Evolutionary conservation across 2,113 vertebrate genomes (phyloP), one percentile per base, ranked within the genome.

Genomic region (Cardinalis cardinalis): DNA sequence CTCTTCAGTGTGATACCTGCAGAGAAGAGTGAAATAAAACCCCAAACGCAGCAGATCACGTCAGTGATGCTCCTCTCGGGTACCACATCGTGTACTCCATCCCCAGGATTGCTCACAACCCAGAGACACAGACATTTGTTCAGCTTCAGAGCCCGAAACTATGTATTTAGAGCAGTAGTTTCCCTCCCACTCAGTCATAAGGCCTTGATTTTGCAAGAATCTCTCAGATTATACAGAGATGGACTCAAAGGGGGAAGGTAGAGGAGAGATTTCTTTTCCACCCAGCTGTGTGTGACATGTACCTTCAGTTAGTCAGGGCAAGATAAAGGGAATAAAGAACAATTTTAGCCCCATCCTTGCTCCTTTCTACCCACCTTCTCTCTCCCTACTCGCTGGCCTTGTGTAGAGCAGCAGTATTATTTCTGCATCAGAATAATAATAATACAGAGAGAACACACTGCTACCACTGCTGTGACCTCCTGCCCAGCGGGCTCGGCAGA

Each of bases 401-500:
- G 69, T 88, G 82, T 32, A 46, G 61, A 11, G 60, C 84, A 46
- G 60, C 3, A 52, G 70, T 92, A 49, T 94, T 95, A 94, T 95
- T 94, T 80, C 73, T 82, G 84, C 84, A 74, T 86, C 44, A 10
- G 90, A 96, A 96, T 95, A 91, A 94, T 81, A 93, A 95, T 82
- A 94, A 90, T 77, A 63, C 5, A 23, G 80, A 75, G 68, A 53
- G 73, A 91, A 72, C 81, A 55, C 18, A 21, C 32, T 59, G 72
- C 63, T 88, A 56, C 9, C 8, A 44, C 88, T 94, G 84, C 64
- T 87, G 41, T 70, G 80, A 91, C 84, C 95, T 84, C 77, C 92
- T 92, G 83, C 86, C 51, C 93, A 40, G 48, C 10, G 5, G 59
- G 73, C 84, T 86, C 83, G 1, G 8, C 83, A 18, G 64, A 65